Conservation (phyloP, 2,888 invertebrate genomes). For the Pycnomerus fuliginosus region DNA sequence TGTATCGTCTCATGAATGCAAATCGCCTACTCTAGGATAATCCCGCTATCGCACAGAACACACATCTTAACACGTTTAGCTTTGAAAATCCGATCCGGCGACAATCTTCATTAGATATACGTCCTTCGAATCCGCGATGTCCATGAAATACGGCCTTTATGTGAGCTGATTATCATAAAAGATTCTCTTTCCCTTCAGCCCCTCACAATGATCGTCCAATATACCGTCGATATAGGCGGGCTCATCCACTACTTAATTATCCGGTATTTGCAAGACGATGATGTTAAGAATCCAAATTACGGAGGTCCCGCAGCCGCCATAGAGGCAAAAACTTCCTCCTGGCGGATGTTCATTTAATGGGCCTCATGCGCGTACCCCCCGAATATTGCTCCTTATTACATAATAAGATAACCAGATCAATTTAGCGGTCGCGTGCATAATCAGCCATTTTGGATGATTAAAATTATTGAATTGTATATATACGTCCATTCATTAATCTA, state of each 20-base stretch:
- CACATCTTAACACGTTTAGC: constrained; percentile 43
- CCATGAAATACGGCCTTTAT: constrained; percentile 30
- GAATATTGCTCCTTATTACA: constrained; percentile 11
- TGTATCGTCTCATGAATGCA: constrained; percentile 52
- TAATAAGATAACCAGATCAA: constrained; percentile 12
- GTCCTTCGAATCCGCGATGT: constrained; percentile 27
- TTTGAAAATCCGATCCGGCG: constrained; percentile 32
- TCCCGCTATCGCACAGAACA: constrained; percentile 45
- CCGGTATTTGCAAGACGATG: constrained; percentile 9
- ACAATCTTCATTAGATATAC: constrained; percentile 39
- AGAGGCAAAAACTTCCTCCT: constrained; percentile 4
- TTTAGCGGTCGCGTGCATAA: constrained; percentile 16
- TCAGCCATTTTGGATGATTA: neutral
- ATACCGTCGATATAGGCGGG: constrained; percentile 10
- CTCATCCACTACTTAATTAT: constrained; percentile 17
- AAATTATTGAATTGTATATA: neutral
- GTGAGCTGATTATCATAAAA: constrained; percentile 31
- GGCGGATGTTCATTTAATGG: constrained; percentile 6
- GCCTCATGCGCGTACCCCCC: constrained; percentile 6
- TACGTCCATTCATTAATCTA: neutral
- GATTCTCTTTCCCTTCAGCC: constrained; percentile 16
- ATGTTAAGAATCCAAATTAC: constrained; percentile 11
- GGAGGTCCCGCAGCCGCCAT: constrained; percentile 3
- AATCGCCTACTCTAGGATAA: constrained; percentile 45
- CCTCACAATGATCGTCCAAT: constrained; percentile 16